A percentile compares a stretch with the other conserved stretches of the same genome.
These are phyloP conservation scores for Drosophila bipectinata DNA, from an alignment of 1,140 invertebrate species.

Conservation along the genomic window DNA sequence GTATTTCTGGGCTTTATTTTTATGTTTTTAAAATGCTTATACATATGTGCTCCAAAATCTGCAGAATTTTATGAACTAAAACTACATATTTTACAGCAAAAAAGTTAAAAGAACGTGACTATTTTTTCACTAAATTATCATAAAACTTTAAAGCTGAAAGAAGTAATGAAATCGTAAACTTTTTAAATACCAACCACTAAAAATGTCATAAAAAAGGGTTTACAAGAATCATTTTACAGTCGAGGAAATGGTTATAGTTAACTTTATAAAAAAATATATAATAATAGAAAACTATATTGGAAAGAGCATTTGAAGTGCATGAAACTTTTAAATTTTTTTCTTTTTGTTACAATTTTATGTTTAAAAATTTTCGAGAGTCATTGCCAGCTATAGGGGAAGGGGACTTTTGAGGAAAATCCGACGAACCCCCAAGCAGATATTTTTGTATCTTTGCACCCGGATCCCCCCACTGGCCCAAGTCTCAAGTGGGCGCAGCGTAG, in stretches of 20 bases:
- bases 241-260: too few relatives aligned
- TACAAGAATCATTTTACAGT: too few relatives aligned
- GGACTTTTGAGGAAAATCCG: slow-evolving; percentile 13
- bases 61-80: not conserved
- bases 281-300: too few relatives aligned
- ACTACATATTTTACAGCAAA: not conserved
- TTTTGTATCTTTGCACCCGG: slow-evolving; percentile 2
- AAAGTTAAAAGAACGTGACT: not conserved
- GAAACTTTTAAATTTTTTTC: not conserved
- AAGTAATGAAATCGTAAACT: too few relatives aligned
- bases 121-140: not conserved
- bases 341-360: slow-evolving; percentile 54
- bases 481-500: slow-evolving; percentile 53
- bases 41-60: not conserved
- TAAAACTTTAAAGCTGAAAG: not conserved
- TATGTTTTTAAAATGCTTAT: not conserved
- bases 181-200: too few relatives aligned
- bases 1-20: not conserved
- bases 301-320: not conserved
- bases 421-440: slow-evolving; percentile 27
- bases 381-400: slow-evolving; percentile 55
- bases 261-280: too few relatives aligned
- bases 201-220: not conserved
- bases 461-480: slow-evolving; percentile 4
- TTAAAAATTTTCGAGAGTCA: slow-evolving; percentile 73